Conservation (phyloP, 2,797 vertebrate species). For the Hydrolagus colliei region DNA sequence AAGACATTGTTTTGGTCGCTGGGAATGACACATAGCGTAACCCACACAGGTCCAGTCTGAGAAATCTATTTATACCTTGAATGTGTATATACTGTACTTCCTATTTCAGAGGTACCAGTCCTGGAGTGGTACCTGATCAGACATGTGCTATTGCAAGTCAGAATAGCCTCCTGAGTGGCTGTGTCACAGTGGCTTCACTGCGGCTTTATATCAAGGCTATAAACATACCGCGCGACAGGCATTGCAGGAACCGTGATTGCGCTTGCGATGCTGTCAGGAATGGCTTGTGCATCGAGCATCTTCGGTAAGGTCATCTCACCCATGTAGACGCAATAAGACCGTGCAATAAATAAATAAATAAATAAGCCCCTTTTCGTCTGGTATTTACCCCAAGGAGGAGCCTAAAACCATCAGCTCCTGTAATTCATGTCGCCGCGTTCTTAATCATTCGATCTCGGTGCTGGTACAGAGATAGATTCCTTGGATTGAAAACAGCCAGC, state of each 20-base stretch:
- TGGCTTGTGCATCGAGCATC: background rate
- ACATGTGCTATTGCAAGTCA: background rate
- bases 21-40: too few relatives aligned
- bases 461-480: background rate
- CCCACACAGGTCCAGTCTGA: too few relatives aligned
- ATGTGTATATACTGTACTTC: too few relatives aligned
- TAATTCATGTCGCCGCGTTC: background rate
- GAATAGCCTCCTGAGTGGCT: background rate
- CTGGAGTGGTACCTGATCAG: background rate
- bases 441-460: background rate
- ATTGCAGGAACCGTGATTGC: background rate
- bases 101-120: too few relatives aligned
- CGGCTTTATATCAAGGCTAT: background rate
- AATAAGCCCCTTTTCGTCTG: too few relatives aligned
- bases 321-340: background rate
- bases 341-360: too few relatives aligned
- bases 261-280: background rate
- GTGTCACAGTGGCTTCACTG: background rate
- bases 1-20: too few relatives aligned
- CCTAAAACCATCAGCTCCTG: background rate
- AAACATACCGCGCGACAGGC: background rate
- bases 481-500: background rate
- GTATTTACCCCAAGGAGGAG: background rate
- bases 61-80: too few relatives aligned
- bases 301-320: background rate